phyloP scores from a whole-genome alignment of 2,113 vertebrate species.

The Emydocephalus ijimae region DNA sequence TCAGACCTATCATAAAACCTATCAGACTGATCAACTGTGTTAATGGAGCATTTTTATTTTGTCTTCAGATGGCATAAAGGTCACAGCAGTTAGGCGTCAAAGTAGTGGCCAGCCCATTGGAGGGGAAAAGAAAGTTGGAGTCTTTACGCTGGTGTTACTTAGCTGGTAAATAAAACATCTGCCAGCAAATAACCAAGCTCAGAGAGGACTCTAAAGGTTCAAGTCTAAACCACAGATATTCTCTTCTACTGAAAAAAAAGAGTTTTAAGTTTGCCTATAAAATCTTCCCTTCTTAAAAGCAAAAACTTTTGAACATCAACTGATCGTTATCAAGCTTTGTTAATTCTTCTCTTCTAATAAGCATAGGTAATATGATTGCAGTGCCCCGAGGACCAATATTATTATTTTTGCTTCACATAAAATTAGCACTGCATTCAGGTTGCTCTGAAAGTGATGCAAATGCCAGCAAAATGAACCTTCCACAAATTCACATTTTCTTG shows the following conservation, averaged over 20 bases:
- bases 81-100: not conserved
- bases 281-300: not conserved
- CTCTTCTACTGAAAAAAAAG: not conserved
- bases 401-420: slow-evolving; percentile 26
- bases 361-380: slow-evolving; percentile 31
- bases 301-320: not conserved
- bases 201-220: not conserved
- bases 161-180: not conserved
- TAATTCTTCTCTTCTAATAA: slow-evolving; percentile 22
- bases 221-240: not conserved
- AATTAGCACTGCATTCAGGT: slow-evolving; percentile 5
- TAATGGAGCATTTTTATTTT: not conserved
- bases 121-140: not conserved
- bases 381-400: slow-evolving; percentile 2
- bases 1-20: no score
- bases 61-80: not conserved
- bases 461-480: slow-evolving; percentile 46
- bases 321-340: slow-evolving; percentile 35
- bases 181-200: not conserved
- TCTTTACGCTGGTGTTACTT: not conserved
- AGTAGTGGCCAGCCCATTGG: not conserved
- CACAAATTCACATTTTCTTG: slow-evolving; percentile 24
- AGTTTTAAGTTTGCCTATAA: not conserved
- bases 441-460: slow-evolving; percentile 32
- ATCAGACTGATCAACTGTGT: not conserved